phyloP scores from a whole-genome alignment of 2,888 invertebrate species.

The Tenthredo scrophulariae region DNA sequence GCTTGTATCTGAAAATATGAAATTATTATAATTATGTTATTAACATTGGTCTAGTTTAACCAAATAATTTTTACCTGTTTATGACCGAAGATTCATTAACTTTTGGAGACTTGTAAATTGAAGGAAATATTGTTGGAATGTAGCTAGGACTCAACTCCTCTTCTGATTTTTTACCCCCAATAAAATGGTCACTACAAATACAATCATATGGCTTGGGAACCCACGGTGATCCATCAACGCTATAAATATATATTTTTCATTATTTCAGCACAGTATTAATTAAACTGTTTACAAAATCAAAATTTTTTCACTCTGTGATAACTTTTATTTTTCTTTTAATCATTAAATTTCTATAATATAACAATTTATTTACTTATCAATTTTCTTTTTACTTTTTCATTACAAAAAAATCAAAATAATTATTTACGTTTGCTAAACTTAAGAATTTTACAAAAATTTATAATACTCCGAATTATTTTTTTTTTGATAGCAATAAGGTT shows the following conservation, averaged over 20 bases:
- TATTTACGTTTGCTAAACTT: conserved; percentile 1
- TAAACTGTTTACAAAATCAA: no score
- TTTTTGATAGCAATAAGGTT: conserved; percentile 42
- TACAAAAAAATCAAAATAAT: no score
- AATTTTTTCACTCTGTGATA: no score
- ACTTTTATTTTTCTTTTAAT: no score
- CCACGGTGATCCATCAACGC: conserved; percentile 56
- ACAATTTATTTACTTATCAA: no score
- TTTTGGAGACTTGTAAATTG: conserved; percentile 28
- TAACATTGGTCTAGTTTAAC: no score
- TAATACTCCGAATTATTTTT: no score
- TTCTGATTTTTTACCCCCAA: conserved; percentile 54
- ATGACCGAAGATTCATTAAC: conserved; percentile 44
- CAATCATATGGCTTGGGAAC: conserved; percentile 51
- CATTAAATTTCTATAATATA: no score
- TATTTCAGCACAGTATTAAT: no score
- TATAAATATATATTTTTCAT: no score
- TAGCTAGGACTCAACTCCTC: conserved; percentile 56
- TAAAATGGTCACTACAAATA: conserved; percentile 55
- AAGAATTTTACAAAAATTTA: neutral
- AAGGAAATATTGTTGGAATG: conserved; percentile 58
- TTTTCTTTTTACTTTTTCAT: no score
- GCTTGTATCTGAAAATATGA: conserved; percentile 56
- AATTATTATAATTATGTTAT: conserved; percentile 56
- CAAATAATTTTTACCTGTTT: conserved; percentile 46